Percentiles rank a stretch among this genome's conserved stretches.
Conservation (phyloP, 2,797 vertebrate species). For the Odontamblyopus lacepedii region DNA sequence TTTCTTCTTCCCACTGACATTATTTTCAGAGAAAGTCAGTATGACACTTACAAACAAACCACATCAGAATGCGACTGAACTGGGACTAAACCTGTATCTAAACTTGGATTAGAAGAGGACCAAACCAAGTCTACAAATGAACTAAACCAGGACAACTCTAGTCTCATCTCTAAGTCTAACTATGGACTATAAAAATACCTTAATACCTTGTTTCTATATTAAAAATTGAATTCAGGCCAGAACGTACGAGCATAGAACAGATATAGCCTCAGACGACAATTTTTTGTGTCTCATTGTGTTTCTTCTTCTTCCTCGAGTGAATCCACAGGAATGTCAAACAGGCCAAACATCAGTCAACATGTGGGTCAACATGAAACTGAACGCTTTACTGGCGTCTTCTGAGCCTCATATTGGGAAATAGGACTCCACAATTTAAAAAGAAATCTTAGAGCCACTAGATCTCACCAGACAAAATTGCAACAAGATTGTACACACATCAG, state of each 20-base stretch:
- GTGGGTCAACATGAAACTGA: neutral
- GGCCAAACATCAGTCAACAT: constrained; percentile 2
- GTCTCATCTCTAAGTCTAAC: neutral
- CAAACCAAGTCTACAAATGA: too few relatives aligned
- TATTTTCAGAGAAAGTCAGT: too few relatives aligned
- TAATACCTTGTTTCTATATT: neutral
- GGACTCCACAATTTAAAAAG: too few relatives aligned
- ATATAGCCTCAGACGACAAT: constrained; percentile 17
- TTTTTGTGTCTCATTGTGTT: constrained; percentile 20
- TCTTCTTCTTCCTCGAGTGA: constrained; percentile 20
- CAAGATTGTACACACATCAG: too few relatives aligned
- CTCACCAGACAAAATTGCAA: too few relatives aligned
- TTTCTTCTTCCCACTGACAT: neutral
- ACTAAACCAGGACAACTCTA: too few relatives aligned
- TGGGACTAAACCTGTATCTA: neutral
- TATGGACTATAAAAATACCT: neutral
- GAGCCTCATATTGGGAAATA: neutral
- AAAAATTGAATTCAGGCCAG: neutral
- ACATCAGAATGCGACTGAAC: too few relatives aligned
- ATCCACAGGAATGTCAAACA: constrained; percentile 31
- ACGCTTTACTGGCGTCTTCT: neutral
- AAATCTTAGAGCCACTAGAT: too few relatives aligned
- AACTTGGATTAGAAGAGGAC: neutral
- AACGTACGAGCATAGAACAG: neutral
- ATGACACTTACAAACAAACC: too few relatives aligned